Percentiles rank a stretch among this genome's conserved stretches.
Evolutionary conservation across 2,888 invertebrate species (phyloP).

Genomic region (Ptilodon capucinus): DNA sequence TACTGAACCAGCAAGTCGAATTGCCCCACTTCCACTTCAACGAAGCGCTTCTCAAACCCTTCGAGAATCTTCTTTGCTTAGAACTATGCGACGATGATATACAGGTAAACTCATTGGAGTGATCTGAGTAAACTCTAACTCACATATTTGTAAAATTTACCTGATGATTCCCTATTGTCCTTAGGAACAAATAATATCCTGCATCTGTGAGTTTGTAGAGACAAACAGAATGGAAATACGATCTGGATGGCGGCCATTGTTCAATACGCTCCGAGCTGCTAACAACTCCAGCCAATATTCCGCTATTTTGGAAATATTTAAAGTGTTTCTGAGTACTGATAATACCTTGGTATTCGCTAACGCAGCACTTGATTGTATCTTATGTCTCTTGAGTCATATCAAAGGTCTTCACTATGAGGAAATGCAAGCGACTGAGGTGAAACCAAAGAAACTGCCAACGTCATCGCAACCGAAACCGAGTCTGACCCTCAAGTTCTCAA

Average conservation of each 20-base stretch:
- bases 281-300: constrained; percentile 88
- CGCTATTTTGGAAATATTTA: constrained; percentile 94
- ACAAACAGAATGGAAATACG: constrained; percentile 96
- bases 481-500: constrained; percentile 69
- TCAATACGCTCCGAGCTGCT: constrained; percentile 95
- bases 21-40: constrained; percentile 97
- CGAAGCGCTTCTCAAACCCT: constrained; percentile 96
- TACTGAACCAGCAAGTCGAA: constrained; percentile 93
- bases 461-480: constrained; percentile 64
- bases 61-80: constrained; percentile 95
- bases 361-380: constrained; percentile 95
- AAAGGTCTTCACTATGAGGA: constrained; percentile 86
- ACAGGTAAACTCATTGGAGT: constrained; percentile 85
- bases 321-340: constrained; percentile 95
- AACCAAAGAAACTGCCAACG: constrained; percentile 59
- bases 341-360: constrained; percentile 97
- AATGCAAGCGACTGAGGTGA: constrained; percentile 69
- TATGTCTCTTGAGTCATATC: constrained; percentile 91
- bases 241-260: constrained; percentile 97
- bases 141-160: not conserved
- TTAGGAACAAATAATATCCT: constrained; percentile 95
- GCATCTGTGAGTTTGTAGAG: constrained; percentile 97
- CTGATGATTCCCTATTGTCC: constrained; percentile 31
- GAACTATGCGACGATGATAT: constrained; percentile 97
- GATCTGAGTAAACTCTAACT: not conserved